Base-by-base conservation (phyloP, 1,140 invertebrate genomes). In the Drosophila kanapiae region DNA sequence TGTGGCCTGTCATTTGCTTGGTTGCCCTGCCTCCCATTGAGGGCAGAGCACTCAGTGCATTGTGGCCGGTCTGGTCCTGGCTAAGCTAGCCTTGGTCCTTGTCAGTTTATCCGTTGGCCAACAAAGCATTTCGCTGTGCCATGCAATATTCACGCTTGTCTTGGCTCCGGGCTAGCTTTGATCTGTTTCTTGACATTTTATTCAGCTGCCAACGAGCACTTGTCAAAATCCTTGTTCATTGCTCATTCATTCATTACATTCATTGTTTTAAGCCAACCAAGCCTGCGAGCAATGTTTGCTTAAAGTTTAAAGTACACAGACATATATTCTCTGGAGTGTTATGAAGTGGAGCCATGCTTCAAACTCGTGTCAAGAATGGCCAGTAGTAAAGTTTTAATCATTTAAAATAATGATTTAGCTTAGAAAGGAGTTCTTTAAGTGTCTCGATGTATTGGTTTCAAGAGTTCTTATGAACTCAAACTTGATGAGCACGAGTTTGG, bases 131-230 rank as follows among this genome's bases (percentile, higher is more conserved):
- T 81, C 72, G 80, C 80, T 80, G 45, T 68, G 68, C 80, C 61
- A 69, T 80, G 69, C 80, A 83, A 88, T 87, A 84, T 87, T 87
- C 80, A 87, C 84, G 84, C 80, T 80, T 88, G 84, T 87, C 84
- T 87, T 88, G 80, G 76, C 49, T 65, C 47, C 27, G 62, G 42
- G 49, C 37, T 27, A 75, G 72, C 84, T 84, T 84, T 87, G 83
- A 87, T 87, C 84, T 88, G 65, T 70, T 78, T 75, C 77, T 68
- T 86, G 82, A 81, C 83, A 79, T 79, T 86, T 74, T 84, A 58
- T 74, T 82, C 63, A 54, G 64, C 70, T 86, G 80, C 65, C 68
- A 80, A 75, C 54, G 68, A 68, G 63, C 65, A 80, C 80, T 87
- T 87, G 83, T 87, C 80, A 80, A 84, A 84, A 84, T 84, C 76